Base-by-base conservation (phyloP, 1,140 invertebrate species). In the Cheumatopsyche charites region DNA sequence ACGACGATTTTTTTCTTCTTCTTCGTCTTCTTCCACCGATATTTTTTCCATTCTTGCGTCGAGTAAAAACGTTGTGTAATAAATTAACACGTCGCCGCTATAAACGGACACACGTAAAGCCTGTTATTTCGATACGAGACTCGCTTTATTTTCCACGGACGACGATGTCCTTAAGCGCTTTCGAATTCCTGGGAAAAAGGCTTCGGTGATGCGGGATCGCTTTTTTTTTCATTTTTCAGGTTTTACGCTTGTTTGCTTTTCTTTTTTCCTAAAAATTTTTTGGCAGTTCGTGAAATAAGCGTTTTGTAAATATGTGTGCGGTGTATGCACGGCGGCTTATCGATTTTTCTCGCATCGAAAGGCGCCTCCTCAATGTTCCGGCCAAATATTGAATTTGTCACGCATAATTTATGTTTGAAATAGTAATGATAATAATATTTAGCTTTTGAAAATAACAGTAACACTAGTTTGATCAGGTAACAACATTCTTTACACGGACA, bases 401-500 rank as follows among this genome's bases (percentile, higher is more conserved):
- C 26, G 15, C 15, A 26, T 45, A 63, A 63, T 63, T 63, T 63
- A 63, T 45, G 42, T 63, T 63, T 45, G 62, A 15, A 63, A 63
- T 63, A 63, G 62, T n/a, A 66, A 66, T 66, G 43, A 47, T 66
- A 66, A 47, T 66, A 66, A 66, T 47, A 66, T 66, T 47, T 58
- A 58, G 55, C 55, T 58, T 58, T 21, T 17, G 21, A 19, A 25
- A 58, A 58, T 58, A 58, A 58, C 55, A 25, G 55, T 58, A 21
- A 58, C 55, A 58, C 55, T 43, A 21, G 63, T 66, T 45, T 68
- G 23, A 68, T 68, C 66, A 55, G 49, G 66, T 66, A 66, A 66
- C 63, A 21, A 58, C 43, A 68, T 68, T 68, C 66, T 68, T 68
- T 68, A 36, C 66, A 26, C 43, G 66, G 49, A 68, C 47, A 68